phyloP scores from a whole-genome alignment of 2,113 vertebrate species.

The Sebastes fasciatus region DNA sequence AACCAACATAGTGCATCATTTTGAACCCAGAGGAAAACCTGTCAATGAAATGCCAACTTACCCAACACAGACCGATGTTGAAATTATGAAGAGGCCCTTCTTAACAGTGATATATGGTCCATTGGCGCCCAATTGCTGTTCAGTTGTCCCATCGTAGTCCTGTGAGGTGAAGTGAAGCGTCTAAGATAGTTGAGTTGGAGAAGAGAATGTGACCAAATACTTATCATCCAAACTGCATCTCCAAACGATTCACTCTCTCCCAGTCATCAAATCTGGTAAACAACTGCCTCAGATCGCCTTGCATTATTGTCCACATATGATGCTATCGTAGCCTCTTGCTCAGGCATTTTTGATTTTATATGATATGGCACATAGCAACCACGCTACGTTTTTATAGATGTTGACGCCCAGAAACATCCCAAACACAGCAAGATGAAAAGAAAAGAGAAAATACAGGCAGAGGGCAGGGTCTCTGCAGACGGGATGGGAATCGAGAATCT shows the following conservation, averaged over 20 bases:
- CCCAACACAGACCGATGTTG: not conserved
- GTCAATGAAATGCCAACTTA: not conserved
- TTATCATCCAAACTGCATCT: not conserved
- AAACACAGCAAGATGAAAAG: too few species aligned
- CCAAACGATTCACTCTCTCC: not conserved
- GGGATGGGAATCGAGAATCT: too few species aligned
- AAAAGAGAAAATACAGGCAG: too few species aligned
- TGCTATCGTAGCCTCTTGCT: not conserved
- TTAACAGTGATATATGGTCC: not conserved
- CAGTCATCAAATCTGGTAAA: not conserved
- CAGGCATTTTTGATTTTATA: not conserved
- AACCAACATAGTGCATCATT: conserved; percentile 1
- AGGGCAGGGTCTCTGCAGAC: too few species aligned
- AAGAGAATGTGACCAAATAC: not conserved
- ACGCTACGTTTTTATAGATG: too few species aligned
- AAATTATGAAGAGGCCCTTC: not conserved
- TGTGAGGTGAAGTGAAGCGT: not conserved
- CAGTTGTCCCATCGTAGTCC: not conserved
- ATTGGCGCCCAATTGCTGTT: not conserved
- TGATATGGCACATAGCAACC: too few species aligned
- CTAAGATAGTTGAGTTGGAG: not conserved
- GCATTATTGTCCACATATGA: not conserved
- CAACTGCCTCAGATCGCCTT: not conserved
- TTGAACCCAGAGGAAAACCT: not conserved
- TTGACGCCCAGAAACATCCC: too few species aligned